Evolutionary conservation across 2,113 vertebrate genomes (phyloP), one percentile per base, ranked within the genome.

Genomic region (Lagenorhynchus albirostris): DNA sequence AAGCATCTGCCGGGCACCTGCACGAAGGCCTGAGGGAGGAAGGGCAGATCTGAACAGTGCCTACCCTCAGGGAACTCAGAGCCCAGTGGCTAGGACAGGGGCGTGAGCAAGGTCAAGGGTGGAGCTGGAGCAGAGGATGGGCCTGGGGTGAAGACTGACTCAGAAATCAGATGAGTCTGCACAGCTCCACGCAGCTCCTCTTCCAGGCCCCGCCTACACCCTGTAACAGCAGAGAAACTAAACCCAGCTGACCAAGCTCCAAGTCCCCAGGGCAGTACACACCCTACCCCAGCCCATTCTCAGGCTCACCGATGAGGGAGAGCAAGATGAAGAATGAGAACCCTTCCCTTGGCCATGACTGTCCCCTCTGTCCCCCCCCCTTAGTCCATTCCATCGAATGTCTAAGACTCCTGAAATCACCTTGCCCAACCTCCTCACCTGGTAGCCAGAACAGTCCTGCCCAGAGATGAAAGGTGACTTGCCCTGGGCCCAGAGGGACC

Each of bases 141-240:
- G 15, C 38, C 31, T 55, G 6, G 62, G 15, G 33, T 7, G 6
- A 81, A 95, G 82, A 58, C 11, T n/a, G 55, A 55, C 70, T 76
- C 2, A 0, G 71, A 91, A 84, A 11, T 47, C 58, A 63, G 60
- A 91, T 6, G 25, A 58, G 38, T 83, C 77, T 73, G 6, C 31
- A 12, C 20, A 60, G 65, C 68, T 84, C 74, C 38, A 3, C 0
- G 0, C 47, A 68, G 74, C 60, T 73, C 23, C 74, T 21, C 8
- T 68, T 47, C 41, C n/a, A 77, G 87, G 44, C 15, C 26, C 67
- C n/a, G 20, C 58, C 55, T 65, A 11, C 1, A n/a, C 76, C 17
- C 31, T 82, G 33, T 93, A 21, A 60, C 14, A 80, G 55, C 44
- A 84, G 36, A 95, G 53, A 86, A 74, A 91, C 13, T 17, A 82